phyloP scores from a whole-genome alignment of 2,113 vertebrate species.

The Piprites chloris region DNA sequence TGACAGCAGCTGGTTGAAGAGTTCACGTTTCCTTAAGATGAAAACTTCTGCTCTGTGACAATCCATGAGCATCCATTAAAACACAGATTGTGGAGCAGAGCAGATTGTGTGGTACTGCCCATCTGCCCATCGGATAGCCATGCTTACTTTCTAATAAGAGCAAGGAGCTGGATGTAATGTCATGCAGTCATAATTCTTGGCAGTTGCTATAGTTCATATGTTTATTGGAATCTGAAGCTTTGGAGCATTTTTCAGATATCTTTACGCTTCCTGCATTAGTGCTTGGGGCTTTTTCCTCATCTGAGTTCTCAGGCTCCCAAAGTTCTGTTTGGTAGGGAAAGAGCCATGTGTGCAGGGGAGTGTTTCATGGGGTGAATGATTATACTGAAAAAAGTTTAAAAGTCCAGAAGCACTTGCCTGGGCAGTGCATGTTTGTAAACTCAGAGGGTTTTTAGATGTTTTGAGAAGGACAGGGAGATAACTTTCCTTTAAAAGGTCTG shows the following conservation, averaged over 20 bases:
- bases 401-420: neutral
- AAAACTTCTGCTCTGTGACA: neutral
- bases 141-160: constrained; percentile 22
- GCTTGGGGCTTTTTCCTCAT: neutral
- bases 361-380: neutral
- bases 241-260: constrained; percentile 58
- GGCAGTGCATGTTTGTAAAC: neutral
- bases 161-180: constrained; percentile 49
- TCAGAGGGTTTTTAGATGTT: neutral
- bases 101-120: constrained; percentile 48
- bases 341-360: neutral
- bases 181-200: constrained; percentile 52
- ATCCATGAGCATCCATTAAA: neutral
- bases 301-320: neutral
- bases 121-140: neutral
- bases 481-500: neutral
- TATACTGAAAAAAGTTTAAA: neutral
- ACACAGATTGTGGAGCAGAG: neutral
- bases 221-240: constrained; percentile 56
- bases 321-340: neutral
- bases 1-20: neutral
- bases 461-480: neutral
- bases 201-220: constrained; percentile 45
- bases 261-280: constrained; percentile 44
- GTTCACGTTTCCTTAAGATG: neutral